Conservation (phyloP, 2,113 vertebrate species). For the Corythornis madagascariensis region DNA sequence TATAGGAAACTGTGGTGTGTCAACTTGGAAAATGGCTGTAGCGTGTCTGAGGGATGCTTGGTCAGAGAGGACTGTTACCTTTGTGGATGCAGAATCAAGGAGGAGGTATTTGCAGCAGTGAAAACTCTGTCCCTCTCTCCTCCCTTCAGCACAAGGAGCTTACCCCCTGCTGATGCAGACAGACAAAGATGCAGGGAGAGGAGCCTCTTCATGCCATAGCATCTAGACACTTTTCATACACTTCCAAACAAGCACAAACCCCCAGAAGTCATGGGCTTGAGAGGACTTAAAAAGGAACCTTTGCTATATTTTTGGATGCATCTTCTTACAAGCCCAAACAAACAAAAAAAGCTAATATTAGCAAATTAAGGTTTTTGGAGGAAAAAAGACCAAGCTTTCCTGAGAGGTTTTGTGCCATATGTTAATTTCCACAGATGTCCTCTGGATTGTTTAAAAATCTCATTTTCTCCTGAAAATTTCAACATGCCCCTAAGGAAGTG, state of each 20-base stretch:
- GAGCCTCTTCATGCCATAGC: background rate
- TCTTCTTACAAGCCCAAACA: background rate
- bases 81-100: background rate
- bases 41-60: slow-evolving; percentile 13
- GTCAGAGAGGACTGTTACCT: background rate
- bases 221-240: background rate
- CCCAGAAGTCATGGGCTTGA: background rate
- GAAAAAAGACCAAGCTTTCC: background rate
- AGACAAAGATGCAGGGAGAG: background rate
- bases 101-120: background rate
- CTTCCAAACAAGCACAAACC: background rate
- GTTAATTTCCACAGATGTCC: background rate
- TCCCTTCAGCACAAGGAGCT: background rate
- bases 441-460: background rate
- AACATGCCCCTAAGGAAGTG: background rate
- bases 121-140: background rate
- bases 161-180: background rate
- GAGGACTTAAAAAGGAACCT: background rate
- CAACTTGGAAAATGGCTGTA: slow-evolving; percentile 37
- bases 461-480: background rate
- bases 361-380: background rate
- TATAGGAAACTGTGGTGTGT: background rate
- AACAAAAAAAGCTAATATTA: background rate
- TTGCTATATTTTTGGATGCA: background rate
- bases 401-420: background rate